Evolutionary conservation across 2,797 vertebrate species (phyloP), one percentile per base, ranked within the genome.

Genomic region (Cossypha dichroa): DNA sequence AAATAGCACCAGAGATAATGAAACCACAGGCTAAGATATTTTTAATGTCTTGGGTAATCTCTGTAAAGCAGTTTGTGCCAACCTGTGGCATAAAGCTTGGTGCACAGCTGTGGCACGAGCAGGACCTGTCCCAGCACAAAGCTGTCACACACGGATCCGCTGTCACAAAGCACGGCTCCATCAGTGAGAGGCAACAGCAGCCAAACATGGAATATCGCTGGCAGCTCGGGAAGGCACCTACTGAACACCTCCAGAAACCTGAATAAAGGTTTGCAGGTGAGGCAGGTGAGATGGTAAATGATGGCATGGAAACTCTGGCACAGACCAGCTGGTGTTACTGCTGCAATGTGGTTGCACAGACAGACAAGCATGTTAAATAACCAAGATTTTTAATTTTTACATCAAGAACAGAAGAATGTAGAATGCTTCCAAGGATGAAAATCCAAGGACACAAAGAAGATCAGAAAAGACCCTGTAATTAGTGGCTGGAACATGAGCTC

Each of bases 321-420:
- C 54, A 52, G 40, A 59, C 10, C 52, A 55, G 41, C 0, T 28
- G n/a, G 67, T 4, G 7, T 33, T 93, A 56, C 31, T 59, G 70
- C 33, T 52, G 67, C 54, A 43, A 48, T 0, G 0, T 23, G 10
- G 31, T 21, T 0, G 0, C 0, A 1, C 6, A 20, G 34, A 45
- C 28, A 64, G 58, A 41, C 38, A 40, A 62, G 15, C 0, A 0
- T 45, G 60, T 46, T 67, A 33, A 59, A 58, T 23, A 70, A 0
- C 13, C 31, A 63, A 49, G 34, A 41, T 29, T 72, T 64, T 56
- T 60, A 62, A 41, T 29, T 75, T 60, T 56, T 60, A 62, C 18
- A 41, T 23, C 22, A 26, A 60, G 46, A 80, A 64, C 45, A 55
- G 26, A 72, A 81, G 36, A 76, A 81, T 0, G 5, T 1, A 64